A percentile compares a stretch with the other conserved stretches of the same genome.
Evolutionary conservation across 2,113 vertebrate species (phyloP).

Genomic region (Shinisaurus crocodilurus): DNA sequence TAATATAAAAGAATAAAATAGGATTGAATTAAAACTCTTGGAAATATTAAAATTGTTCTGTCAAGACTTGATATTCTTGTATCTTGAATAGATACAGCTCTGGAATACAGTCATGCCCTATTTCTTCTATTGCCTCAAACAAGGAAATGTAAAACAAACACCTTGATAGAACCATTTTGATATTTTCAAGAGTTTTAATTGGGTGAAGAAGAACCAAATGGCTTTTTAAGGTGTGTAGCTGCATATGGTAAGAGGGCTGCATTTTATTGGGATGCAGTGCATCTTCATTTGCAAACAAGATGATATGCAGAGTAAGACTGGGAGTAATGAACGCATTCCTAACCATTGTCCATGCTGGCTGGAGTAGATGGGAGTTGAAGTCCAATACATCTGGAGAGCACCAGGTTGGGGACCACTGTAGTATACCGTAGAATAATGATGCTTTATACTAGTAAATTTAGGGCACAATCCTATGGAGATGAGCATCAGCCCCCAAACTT

Average conservation of each 20-base stretch:
- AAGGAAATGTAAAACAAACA: background rate
- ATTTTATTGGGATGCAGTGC: background rate
- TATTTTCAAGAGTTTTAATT: background rate
- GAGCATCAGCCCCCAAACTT: no score
- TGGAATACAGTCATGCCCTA: background rate
- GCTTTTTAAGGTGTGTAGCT: background rate
- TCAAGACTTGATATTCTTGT: no score
- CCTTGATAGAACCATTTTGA: background rate
- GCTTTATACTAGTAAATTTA: no score
- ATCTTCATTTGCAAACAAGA: background rate
- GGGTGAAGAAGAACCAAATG: background rate
- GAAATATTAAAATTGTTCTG: no score
- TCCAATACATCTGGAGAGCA: no score
- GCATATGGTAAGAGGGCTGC: background rate
- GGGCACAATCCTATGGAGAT: no score
- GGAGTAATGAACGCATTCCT: background rate
- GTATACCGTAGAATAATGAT: background rate
- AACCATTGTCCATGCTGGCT: no score
- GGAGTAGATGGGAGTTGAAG: no score
- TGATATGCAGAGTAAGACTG: background rate
- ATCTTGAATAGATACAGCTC: no score
- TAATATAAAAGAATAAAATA: background rate
- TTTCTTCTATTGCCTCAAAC: background rate
- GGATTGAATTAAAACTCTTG: background rate
- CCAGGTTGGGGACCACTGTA: no score